Base-by-base conservation (phyloP, 2,888 invertebrate genomes). In the Drosophila nr. perissopoda region DNA sequence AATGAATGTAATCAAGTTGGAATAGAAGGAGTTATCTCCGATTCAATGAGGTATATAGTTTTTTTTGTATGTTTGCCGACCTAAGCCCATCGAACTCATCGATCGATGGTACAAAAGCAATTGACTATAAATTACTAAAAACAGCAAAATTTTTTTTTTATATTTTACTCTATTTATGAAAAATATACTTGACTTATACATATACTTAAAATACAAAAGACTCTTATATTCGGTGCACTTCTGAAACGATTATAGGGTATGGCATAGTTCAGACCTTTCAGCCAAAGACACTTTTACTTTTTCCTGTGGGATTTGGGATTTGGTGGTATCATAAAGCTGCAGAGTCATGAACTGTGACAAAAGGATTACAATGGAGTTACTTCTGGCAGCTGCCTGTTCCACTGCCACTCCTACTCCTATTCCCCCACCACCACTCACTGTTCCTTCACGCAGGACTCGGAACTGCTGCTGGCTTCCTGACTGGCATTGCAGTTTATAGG, bases 281-380 rank as follows among this genome's bases (percentile, higher is more conserved):
- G 5, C 0, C n/a, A 13, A n/a, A 8, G 13, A 13, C 25, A 56
- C 38, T 56, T 38, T 29, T 29, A 57, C 16, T 57, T 8, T 63
- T 27, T 2, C 5, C 21, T 31, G 11, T 42, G 8, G 59, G 56
- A 34, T 46, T 65, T 58, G 25, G 27, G 53, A 66, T 52, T 70
- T 40, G 31, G 46, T 52, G 29, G 46, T 21, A 53, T 33, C 40
- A 36, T 16, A 76, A 88, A 82, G 74, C 76, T 79, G 87, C 63
- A 74, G 68, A 90, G 89, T 90, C 90, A 83, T 79, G 84, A 77
- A 69, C 78, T 83, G 90, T 90, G 90, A 82, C 87, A 90, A 87
- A 89, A 77, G 87, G 87, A 89, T 87, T 87, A 90, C 90, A 73
- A 63, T 64, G 66, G 78, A 83, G 89, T 86, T 83, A 81, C 87